These are phyloP conservation scores for Aphis gossypii DNA, from an alignment of 1,140 invertebrate genomes.

Conservation along the genomic window DNA sequence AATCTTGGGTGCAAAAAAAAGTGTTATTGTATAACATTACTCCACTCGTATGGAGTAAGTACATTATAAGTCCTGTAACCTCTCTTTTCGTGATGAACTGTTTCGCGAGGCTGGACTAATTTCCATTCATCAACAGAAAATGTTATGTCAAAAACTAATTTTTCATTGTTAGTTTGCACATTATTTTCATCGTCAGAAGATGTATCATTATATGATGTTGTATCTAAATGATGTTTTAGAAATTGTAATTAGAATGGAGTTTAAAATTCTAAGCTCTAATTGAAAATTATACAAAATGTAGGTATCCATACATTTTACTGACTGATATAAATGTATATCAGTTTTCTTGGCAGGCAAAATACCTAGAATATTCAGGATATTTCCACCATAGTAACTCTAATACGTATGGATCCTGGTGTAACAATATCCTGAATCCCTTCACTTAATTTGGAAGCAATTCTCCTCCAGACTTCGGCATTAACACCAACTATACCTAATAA, in stretches of 20 bases:
- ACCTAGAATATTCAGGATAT: neutral
- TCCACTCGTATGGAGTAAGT: neutral
- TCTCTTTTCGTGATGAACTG: neutral
- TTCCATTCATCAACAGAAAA: constrained; percentile 13
- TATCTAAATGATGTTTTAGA: neutral
- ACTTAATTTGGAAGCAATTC: neutral
- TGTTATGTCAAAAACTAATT: neutral
- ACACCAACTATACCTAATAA: neutral
- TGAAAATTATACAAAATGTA: neutral
- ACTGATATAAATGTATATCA: neutral
- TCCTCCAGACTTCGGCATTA: neutral
- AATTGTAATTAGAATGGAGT: neutral
- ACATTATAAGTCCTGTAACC: neutral
- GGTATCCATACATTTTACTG: neutral
- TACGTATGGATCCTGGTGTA: neutral
- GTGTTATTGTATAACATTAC: neutral
- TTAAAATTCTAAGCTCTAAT: neutral
- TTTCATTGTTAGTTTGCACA: neutral
- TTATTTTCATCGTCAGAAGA: constrained; percentile 5
- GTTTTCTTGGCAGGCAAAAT: neutral
- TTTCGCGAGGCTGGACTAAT: neutral
- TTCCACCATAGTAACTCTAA: neutral
- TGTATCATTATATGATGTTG: neutral
- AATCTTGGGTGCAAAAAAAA: neutral
- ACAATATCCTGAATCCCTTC: neutral